Evolutionary conservation across 2,888 invertebrate genomes (phyloP).

Genomic region (Caenorhabditis becei): DNA sequence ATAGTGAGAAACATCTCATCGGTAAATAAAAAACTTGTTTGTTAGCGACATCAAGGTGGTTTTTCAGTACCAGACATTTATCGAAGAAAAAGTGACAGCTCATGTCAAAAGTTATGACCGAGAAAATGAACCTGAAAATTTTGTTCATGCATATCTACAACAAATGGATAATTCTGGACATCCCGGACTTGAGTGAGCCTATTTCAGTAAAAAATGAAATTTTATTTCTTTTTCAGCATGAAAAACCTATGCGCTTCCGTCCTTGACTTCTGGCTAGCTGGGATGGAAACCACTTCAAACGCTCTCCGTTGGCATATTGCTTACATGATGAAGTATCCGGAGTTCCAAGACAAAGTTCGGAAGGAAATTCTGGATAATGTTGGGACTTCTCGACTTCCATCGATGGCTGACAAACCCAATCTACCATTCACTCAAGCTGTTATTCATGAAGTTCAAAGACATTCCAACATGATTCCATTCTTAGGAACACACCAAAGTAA

Average conservation of each 20-base stretch:
- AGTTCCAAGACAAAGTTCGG: slow-evolving; percentile 55
- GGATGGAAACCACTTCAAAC: slow-evolving; percentile 74
- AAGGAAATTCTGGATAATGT: slow-evolving; percentile 59
- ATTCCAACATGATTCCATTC: slow-evolving; percentile 65
- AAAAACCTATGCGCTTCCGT: slow-evolving; percentile 28
- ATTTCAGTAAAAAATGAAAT: too few relatives aligned
- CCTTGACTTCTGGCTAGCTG: slow-evolving; percentile 72
- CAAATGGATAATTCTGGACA: slow-evolving; percentile 39
- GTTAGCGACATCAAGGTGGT: not conserved
- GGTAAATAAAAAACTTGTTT: not conserved
- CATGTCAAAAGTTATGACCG: slow-evolving; percentile 44
- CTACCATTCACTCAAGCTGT: slow-evolving; percentile 63
- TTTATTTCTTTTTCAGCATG: slow-evolving; percentile 13
- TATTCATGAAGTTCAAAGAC: slow-evolving; percentile 62
- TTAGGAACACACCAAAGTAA: slow-evolving; percentile 26
- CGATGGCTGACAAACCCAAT: slow-evolving; percentile 58
- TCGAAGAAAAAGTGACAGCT: slow-evolving; percentile 33
- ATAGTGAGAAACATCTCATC: slow-evolving; percentile 33
- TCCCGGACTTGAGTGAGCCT: slow-evolving; percentile 23
- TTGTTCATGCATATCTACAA: slow-evolving; percentile 63
- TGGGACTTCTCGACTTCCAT: slow-evolving; percentile 57
- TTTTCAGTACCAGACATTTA: slow-evolving; percentile 41
- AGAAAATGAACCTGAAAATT: slow-evolving; percentile 57
- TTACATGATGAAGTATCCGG: slow-evolving; percentile 44
- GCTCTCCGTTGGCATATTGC: slow-evolving; percentile 69